Percentiles rank a stretch among this genome's conserved stretches.
Evolutionary conservation across 2,797 vertebrate species (phyloP).

Genomic region (Astyanax mexicanus): DNA sequence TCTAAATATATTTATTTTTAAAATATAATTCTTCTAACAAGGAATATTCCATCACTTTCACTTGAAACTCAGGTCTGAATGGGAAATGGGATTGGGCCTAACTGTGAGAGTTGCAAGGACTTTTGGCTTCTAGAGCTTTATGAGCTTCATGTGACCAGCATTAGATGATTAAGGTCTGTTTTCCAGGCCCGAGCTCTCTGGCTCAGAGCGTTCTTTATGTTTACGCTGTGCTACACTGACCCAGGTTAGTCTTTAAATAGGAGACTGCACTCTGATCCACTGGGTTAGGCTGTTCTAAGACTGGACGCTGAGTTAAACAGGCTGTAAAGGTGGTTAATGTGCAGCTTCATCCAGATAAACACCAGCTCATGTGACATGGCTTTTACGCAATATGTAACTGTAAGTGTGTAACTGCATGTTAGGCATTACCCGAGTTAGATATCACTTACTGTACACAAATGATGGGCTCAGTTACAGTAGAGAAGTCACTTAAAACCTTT

Average conservation of each 20-base stretch:
- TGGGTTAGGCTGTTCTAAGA: constrained; percentile 29
- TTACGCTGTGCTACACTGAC: constrained; percentile 46
- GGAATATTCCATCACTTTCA: too few species aligned
- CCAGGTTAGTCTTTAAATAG: constrained; percentile 48
- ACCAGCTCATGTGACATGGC: constrained; percentile 14
- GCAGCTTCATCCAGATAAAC: constrained; percentile 9
- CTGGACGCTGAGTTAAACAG: constrained; percentile 37
- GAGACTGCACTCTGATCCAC: constrained; percentile 27
- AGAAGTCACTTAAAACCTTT: not conserved
- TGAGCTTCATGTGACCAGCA: constrained; percentile 3
- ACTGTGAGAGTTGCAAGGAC: not conserved
- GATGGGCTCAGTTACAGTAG: not conserved
- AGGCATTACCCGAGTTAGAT: constrained; percentile 19
- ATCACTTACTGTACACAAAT: not conserved
- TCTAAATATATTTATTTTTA: too few species aligned
- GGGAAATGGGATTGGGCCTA: too few species aligned
- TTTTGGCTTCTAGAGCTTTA: constrained; percentile 3
- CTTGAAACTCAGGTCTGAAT: too few species aligned
- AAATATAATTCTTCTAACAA: too few species aligned
- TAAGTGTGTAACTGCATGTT: constrained; percentile 6
- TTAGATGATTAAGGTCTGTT: constrained; percentile 17
- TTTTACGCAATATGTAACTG: constrained; percentile 9
- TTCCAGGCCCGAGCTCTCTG: constrained; percentile 20
- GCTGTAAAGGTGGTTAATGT: constrained; percentile 37
- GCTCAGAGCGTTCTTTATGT: constrained; percentile 12